A percentile compares a stretch with the other conserved stretches of the same genome.
phyloP scores from a whole-genome alignment of 2,113 vertebrate genomes.

The Phasianus colchicus region DNA sequence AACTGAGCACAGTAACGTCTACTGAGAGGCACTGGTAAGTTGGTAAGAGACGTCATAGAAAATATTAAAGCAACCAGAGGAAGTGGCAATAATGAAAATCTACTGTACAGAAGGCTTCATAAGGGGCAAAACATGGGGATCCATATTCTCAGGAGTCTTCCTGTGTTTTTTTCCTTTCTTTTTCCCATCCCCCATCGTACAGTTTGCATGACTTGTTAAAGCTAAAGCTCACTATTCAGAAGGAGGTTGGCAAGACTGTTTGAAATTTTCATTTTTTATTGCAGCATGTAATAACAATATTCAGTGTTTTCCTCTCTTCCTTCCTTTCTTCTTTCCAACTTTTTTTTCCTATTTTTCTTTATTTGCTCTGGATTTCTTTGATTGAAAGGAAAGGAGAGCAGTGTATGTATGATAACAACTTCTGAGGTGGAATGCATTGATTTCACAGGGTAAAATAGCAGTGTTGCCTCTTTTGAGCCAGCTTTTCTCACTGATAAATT shows the following conservation, averaged over 20 bases:
- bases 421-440: neutral
- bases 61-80: constrained; percentile 24
- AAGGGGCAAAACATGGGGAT: neutral
- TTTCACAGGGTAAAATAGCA: neutral
- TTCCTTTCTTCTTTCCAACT: rapidly evolving
- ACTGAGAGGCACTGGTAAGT: constrained; percentile 40
- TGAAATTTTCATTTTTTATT: neutral
- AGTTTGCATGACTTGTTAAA: neutral
- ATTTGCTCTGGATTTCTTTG: neutral
- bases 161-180: neutral
- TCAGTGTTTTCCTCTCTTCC: neutral
- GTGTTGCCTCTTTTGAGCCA: neutral
- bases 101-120: neutral
- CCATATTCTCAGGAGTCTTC: neutral
- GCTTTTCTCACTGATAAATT: neutral
- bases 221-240: neutral
- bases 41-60: constrained; percentile 64
- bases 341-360: neutral
- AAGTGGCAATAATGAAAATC: neutral
- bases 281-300: neutral
- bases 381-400: neutral
- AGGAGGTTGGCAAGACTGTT: neutral
- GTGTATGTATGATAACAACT: neutral
- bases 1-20: constrained; percentile 51
- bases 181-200: too few relatives aligned